Evolutionary conservation across 2,113 vertebrate genomes (phyloP).

Genomic region (Seriola rivoliana): DNA sequence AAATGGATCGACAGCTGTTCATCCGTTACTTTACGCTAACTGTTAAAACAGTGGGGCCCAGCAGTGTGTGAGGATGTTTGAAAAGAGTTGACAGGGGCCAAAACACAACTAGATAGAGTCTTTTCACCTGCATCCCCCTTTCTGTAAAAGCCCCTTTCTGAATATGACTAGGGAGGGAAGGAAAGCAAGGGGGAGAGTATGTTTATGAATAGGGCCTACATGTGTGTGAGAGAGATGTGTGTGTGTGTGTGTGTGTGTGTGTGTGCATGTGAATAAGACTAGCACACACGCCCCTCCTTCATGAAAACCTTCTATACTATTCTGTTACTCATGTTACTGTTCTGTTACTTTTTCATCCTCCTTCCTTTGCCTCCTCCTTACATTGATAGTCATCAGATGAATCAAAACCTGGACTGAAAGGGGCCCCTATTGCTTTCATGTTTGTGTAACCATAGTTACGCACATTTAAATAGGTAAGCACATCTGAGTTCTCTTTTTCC

Average conservation of each 20-base stretch:
- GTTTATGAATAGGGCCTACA: neutral
- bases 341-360: conserved; percentile 23
- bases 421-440: conserved; percentile 80
- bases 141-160: neutral
- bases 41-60: too few relatives aligned
- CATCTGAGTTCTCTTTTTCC: conserved; percentile 73
- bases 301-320: conserved; percentile 40
- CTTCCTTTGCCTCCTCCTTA: conserved; percentile 58
- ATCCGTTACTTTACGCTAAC: too few relatives aligned
- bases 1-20: neutral
- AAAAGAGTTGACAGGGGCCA: conserved; percentile 4
- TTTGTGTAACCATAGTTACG: conserved; percentile 86
- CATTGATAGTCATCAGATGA: conserved; percentile 71
- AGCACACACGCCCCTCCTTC: conserved; percentile 11
- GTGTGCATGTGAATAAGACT: conserved; percentile 14
- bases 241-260: neutral
- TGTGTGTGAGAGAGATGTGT: neutral
- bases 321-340: conserved; percentile 8
- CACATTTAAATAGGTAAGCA: conserved; percentile 83
- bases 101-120: neutral
- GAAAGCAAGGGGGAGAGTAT: neutral
- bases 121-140: neutral
- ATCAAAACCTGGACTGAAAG: conserved; percentile 78
- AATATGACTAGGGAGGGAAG: neutral
- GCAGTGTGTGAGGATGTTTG: neutral